A percentile compares a stretch with the other conserved stretches of the same genome.
phyloP scores from a whole-genome alignment of 2,888 invertebrate genomes.

The Xanthorhoe designata region DNA sequence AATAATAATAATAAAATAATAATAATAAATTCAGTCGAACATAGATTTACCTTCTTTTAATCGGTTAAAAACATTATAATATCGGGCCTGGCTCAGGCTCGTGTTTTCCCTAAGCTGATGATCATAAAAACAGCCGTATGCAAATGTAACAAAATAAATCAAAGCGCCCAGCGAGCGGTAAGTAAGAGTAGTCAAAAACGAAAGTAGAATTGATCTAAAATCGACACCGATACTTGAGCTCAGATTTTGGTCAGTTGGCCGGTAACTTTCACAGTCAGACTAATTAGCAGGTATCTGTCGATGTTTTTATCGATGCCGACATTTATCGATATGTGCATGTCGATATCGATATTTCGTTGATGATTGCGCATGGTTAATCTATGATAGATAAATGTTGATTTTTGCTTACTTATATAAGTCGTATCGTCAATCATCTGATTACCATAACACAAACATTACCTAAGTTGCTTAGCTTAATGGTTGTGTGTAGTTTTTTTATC shows the following conservation, averaged over 20 bases:
- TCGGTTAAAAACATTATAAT: too few species aligned
- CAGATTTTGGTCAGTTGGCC: conserved; percentile 83
- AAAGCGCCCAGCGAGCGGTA: conserved; percentile 69
- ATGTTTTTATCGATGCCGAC: conserved; percentile 68
- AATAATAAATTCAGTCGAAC: too few species aligned
- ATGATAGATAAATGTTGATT: too few species aligned
- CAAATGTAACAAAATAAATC: conserved; percentile 64
- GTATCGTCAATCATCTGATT: too few species aligned
- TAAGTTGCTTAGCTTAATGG: too few species aligned
- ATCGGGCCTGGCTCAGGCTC: too few species aligned
- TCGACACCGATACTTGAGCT: conserved; percentile 79
- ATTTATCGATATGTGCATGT: conserved; percentile 16
- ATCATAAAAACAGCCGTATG: conserved; percentile 25
- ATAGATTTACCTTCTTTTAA: too few species aligned
- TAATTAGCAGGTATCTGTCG: conserved; percentile 72
- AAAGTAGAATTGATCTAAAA: conserved; percentile 85
- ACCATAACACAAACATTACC: too few species aligned
- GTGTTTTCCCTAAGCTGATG: too few species aligned
- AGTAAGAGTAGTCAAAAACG: conserved; percentile 84
- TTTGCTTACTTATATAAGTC: too few species aligned
- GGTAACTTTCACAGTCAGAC: conserved; percentile 78
- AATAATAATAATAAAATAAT: too few species aligned
- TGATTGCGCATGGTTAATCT: neutral
- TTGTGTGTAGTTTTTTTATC: too few species aligned
- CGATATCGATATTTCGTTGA: conserved; percentile 27